phyloP scores from a whole-genome alignment of 2,797 vertebrate species.

The Artibeus lituratus region DNA sequence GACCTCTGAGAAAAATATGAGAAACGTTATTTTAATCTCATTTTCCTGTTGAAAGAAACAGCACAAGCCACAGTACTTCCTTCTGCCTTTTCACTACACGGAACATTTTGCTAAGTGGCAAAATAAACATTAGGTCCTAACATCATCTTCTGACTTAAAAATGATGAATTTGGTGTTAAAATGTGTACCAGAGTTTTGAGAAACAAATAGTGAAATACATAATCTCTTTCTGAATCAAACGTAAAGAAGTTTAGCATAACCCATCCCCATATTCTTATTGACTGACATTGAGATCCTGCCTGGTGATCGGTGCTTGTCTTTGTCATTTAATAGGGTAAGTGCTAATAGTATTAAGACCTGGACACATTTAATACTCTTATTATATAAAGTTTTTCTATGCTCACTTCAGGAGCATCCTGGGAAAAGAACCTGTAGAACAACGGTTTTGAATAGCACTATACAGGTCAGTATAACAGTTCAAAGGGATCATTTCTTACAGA shows the following conservation, averaged over 20 bases:
- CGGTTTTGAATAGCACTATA: background rate
- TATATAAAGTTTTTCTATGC: slow-evolving; percentile 69
- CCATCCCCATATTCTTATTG: slow-evolving; percentile 69
- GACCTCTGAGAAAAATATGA: background rate
- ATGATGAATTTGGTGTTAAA: background rate
- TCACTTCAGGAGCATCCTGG: background rate
- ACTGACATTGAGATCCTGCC: background rate
- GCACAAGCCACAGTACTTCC: background rate
- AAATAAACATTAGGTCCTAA: background rate
- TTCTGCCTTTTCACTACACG: background rate
- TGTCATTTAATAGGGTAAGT: slow-evolving; percentile 75
- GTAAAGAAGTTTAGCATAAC: slow-evolving; percentile 58
- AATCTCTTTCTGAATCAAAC: background rate
- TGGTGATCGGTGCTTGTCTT: slow-evolving; percentile 62
- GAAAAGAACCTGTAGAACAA: background rate
- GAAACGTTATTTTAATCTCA: background rate
- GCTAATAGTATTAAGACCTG: slow-evolving; percentile 33
- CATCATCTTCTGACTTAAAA: background rate
- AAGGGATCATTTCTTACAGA: slow-evolving; percentile 44
- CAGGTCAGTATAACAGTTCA: background rate
- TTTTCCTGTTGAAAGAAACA: slow-evolving; percentile 2
- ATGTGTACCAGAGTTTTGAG: background rate
- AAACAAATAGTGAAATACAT: background rate
- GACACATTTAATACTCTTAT: slow-evolving; percentile 67
- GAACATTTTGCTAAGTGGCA: background rate